Conservation (phyloP, 2,113 vertebrate genomes). For the Ailuropoda melanoleuca region DNA sequence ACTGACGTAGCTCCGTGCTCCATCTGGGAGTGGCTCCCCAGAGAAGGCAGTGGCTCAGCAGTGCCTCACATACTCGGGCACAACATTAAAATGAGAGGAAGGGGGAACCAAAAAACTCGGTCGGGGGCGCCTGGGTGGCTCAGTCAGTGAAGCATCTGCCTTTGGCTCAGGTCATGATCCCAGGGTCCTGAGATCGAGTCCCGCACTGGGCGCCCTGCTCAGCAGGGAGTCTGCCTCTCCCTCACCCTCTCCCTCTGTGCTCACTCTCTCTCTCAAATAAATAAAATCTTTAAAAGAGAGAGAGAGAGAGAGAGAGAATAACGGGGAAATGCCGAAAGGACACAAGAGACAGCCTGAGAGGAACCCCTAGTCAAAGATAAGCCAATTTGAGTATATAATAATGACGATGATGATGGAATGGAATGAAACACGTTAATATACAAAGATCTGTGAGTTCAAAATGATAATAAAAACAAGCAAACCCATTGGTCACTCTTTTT, state of each 20-base stretch:
- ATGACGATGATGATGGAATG: neutral
- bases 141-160: no score
- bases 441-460: neutral
- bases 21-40: accelerated
- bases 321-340: neutral
- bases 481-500: neutral
- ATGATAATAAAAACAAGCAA: neutral
- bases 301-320: neutral
- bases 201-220: neutral
- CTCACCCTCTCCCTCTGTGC: neutral
- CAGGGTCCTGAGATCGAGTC: no score
- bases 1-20: neutral
- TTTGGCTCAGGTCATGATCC: no score
- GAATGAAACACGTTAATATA: neutral
- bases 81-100: neutral
- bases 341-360: neutral
- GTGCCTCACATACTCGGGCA: neutral
- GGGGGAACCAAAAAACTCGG: accelerated
- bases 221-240: neutral
- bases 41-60: neutral
- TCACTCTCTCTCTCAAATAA: neutral
- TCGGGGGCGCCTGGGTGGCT: no score
- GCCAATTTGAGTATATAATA: neutral
- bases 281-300: neutral
- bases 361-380: neutral